A percentile compares a stretch with the other conserved stretches of the same genome.
Evolutionary conservation across 92 coral and sea anemone genomes (phyloP).

Genomic region (Bergia puertoricense): DNA sequence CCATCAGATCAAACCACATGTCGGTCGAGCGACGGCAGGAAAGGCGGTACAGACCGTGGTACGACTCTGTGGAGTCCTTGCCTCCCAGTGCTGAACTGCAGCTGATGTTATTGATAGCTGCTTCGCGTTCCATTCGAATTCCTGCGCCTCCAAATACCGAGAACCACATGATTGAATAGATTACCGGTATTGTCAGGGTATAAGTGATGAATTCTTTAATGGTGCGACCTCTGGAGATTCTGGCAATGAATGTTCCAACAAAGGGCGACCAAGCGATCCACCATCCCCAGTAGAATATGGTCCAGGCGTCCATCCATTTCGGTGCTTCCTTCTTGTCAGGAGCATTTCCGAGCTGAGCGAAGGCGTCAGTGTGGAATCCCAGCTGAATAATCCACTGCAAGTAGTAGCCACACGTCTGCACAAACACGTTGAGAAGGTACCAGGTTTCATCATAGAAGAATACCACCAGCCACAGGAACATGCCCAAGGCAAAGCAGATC

Average conservation of each 20-base stretch:
- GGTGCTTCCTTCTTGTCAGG: constrained; percentile 47
- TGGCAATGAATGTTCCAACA: no score
- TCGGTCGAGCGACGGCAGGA: no score
- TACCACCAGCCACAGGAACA: constrained; percentile 43
- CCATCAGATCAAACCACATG: no score
- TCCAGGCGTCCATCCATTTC: constrained; percentile 48
- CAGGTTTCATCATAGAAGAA: constrained; percentile 51
- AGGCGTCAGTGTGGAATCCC: constrained; percentile 59
- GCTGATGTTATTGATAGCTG: constrained; percentile 23
- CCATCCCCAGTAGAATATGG: constrained; percentile 42
- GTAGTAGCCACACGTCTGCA: constrained; percentile 51
- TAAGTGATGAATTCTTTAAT: constrained; percentile 39
- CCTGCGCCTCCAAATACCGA: constrained; percentile 57
- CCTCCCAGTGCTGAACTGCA: constrained; percentile 30
- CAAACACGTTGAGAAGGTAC: constrained; percentile 49
- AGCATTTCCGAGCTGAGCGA: constrained; percentile 55
- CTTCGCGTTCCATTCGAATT: constrained; percentile 55
- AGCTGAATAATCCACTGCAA: constrained; percentile 48
- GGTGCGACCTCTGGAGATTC: no score
- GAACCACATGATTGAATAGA: constrained; percentile 53
- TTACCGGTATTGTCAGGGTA: constrained; percentile 47
- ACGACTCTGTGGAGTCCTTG: neutral
- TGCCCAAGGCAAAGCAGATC: constrained; percentile 48
- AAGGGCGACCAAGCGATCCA: no score
- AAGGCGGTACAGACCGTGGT: no score